Percentiles rank a stretch among this genome's conserved stretches.
phyloP scores from a whole-genome alignment of 1,140 invertebrate species.

The Mesaphorura yosii region DNA sequence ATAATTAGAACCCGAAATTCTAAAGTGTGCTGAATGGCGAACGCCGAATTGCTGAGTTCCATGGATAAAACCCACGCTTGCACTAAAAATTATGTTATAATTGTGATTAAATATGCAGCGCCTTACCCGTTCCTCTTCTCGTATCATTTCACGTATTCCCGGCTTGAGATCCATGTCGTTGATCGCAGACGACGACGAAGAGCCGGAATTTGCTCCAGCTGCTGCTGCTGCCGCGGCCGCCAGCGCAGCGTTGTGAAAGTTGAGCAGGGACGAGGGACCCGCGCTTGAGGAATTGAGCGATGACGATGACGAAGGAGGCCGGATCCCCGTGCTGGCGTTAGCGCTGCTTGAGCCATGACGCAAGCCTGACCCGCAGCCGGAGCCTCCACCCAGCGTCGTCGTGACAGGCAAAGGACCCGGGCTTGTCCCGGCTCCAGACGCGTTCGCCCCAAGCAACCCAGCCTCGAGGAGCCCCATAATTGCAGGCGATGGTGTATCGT shows the following conservation, averaged over 20 bases:
- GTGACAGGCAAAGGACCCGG: too few species aligned
- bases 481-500: constrained; percentile 16
- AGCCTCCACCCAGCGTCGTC: too few species aligned
- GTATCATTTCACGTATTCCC: constrained; percentile 86
- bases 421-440: too few species aligned
- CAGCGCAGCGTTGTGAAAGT: constrained; percentile 23
- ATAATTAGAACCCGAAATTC: too few species aligned
- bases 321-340: too few species aligned
- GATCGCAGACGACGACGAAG: constrained; percentile 34
- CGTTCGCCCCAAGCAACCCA: constrained; percentile 14
- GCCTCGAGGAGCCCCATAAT: constrained; percentile 34
- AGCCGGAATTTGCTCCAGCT: constrained; percentile 30
- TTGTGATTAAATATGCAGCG: too few species aligned
- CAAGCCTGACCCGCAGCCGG: too few species aligned
- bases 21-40: too few species aligned
- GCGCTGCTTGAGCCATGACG: too few species aligned
- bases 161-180: constrained; percentile 84
- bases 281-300: constrained; percentile 16
- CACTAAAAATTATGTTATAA: too few species aligned
- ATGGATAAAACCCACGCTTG: too few species aligned
- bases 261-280: constrained; percentile 15
- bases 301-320: constrained; percentile 31
- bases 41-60: too few species aligned
- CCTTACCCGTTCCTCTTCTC: constrained; percentile 86
- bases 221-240: constrained; percentile 14